Evolutionary conservation across 2,797 vertebrate genomes (phyloP), one percentile per base, ranked within the genome.

Genomic region (Crenuchus spilurus): DNA sequence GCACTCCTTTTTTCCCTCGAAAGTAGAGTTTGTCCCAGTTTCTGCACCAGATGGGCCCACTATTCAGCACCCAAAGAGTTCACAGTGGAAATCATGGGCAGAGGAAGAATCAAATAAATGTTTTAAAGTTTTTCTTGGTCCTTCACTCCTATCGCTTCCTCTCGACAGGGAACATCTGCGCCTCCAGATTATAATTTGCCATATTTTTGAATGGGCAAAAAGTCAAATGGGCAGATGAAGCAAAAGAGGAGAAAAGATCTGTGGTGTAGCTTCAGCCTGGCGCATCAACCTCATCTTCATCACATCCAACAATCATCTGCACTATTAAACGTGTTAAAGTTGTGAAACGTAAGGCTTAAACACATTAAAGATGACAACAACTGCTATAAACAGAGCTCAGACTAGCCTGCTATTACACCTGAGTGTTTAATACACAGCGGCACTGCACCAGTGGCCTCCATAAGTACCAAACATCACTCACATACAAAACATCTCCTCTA

Each of bases 11-110:
- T 85, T 89, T 92, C 80, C 72, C 84, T 91, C 87, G 81, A 88
- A 88, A 90, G 91, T 87, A 91, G 87, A 87, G 86, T 90, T 91
- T 93, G 91, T 90, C 89, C 90, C 84, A 90, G 86, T 91, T 92
- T 92, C 84, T 82, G 77, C 84, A 89, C 82, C 90, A 92, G 90
- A 92, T 92, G 90, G 90, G 87, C 83, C 84, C 83, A 84, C 80
- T 87, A 87, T 90, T 89, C 86, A 88, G 85, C 86, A 85, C 88
- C 86, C 76, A 77, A 86, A 72, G 83, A 83, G 76, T 88, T 87
- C 84, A 82, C 75, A 84, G 86, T 86, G 78, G 89, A 88, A 86
- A 91, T 87, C 83, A 84, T 48, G 75, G 85, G 84, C 82, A 84
- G 80, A 82, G 84, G 81, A 88, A 86, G 90, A 89, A 85, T 69